phyloP scores from a whole-genome alignment of 2,113 vertebrate species.

The Loxodonta africana region DNA sequence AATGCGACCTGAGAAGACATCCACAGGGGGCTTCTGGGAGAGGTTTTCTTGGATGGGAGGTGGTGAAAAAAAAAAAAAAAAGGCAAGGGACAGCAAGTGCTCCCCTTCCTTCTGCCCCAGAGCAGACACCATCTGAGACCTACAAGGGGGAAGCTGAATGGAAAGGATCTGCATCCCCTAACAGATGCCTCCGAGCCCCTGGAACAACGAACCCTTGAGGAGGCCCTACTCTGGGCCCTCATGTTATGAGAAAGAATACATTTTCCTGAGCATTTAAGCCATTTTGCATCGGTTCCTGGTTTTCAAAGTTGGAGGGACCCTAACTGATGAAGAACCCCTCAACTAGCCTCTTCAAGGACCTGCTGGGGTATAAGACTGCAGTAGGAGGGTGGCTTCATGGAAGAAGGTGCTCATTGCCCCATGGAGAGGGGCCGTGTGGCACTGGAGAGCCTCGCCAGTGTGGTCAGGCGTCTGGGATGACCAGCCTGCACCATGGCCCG shows the following conservation, averaged over 20 bases:
- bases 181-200: neutral
- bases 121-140: neutral
- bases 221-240: neutral
- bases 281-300: neutral
- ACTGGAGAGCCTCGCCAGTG: neutral
- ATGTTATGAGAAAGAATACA: neutral
- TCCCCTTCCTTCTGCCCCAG: neutral
- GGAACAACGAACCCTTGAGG: neutral
- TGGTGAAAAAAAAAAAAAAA: neutral
- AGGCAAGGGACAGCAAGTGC: accelerated
- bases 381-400: neutral
- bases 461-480: neutral
- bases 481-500: neutral
- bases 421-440: accelerated
- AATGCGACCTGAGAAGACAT: constrained; percentile 1
- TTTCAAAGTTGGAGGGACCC: neutral
- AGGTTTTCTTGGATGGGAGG: neutral
- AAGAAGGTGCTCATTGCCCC: neutral
- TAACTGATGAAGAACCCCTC: neutral
- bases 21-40: neutral
- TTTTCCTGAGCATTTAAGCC: neutral
- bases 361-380: neutral
- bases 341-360: neutral
- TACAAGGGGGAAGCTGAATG: accelerated
- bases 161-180: neutral